Percentiles rank a stretch among this genome's conserved stretches.
These are phyloP conservation scores for Buphagus erythrorhynchus DNA, from an alignment of 2,797 vertebrate genomes.

Conservation along the genomic window DNA sequence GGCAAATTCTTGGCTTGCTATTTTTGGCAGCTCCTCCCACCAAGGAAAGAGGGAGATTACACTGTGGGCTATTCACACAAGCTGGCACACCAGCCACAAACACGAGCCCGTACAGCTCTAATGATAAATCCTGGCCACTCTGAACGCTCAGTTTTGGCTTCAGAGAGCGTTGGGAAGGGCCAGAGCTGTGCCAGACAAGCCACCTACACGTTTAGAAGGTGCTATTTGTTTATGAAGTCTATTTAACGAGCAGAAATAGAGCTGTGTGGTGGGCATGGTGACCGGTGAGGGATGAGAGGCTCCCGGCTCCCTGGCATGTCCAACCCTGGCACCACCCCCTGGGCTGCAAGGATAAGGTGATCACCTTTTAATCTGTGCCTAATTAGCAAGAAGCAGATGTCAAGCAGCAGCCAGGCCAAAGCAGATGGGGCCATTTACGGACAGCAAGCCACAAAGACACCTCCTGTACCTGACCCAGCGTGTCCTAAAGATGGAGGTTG, in stretches of 20 bases:
- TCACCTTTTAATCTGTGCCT: background rate
- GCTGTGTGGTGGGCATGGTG: background rate
- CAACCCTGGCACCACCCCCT: background rate
- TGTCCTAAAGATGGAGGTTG: background rate
- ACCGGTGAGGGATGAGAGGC: background rate
- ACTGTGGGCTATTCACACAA: conserved; percentile 66
- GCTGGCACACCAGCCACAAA: conserved; percentile 49
- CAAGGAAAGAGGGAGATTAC: conserved; percentile 39
- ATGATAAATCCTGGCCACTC: conserved; percentile 42
- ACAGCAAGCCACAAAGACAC: background rate
- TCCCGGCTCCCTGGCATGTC: background rate
- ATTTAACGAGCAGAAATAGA: conserved; percentile 41
- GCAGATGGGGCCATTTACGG: background rate
- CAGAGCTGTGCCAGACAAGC: background rate
- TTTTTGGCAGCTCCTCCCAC: conserved; percentile 69
- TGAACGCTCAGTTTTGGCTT: background rate
- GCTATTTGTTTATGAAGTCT: conserved; percentile 49
- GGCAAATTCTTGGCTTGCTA: conserved; percentile 67
- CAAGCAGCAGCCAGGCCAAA: background rate
- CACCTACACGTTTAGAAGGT: background rate
- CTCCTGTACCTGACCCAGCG: background rate
- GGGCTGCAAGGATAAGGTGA: background rate
- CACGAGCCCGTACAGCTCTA: background rate
- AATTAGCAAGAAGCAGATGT: conserved; percentile 36
- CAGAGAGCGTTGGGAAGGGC: background rate